Conservation (phyloP, 1,140 invertebrate genomes). For the Drosophila bocqueti region DNA sequence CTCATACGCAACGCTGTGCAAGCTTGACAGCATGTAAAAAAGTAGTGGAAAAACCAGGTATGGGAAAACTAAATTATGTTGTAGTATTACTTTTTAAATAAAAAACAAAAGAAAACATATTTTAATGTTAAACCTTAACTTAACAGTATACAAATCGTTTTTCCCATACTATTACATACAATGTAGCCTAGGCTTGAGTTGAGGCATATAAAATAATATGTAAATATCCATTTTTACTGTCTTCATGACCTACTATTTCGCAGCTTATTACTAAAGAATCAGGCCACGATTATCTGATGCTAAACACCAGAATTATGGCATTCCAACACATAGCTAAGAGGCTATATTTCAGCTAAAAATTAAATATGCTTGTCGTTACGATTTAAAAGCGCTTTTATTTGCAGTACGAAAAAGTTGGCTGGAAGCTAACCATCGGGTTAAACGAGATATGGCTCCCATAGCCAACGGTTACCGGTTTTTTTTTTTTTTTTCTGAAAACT, state of each 20-base stretch:
- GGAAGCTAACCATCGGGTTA: slow-evolving; percentile 25
- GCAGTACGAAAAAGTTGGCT: slow-evolving; percentile 12
- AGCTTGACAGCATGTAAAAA: slow-evolving; percentile 5
- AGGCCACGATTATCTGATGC: not conserved
- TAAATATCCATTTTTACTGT: not conserved
- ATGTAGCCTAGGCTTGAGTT: not conserved
- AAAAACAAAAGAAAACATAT: too few relatives aligned
- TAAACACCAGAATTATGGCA: slow-evolving; percentile 4
- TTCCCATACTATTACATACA: too few relatives aligned
- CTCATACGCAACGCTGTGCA: slow-evolving; percentile 56
- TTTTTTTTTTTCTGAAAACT: not conserved
- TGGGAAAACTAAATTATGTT: not conserved
- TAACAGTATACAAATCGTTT: not conserved
- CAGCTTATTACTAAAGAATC: not conserved
- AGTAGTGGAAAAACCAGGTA: slow-evolving; percentile 9
- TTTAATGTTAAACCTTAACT: not conserved
- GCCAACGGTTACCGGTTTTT: slow-evolving; percentile 16
- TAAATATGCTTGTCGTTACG: slow-evolving; percentile 2
- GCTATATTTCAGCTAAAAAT: not conserved
- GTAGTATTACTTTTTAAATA: not conserved
- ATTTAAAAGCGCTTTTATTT: slow-evolving; percentile 2
- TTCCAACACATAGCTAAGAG: not conserved
- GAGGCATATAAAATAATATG: not conserved
- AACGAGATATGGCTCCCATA: slow-evolving; percentile 33
- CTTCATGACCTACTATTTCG: not conserved